A percentile compares a stretch with the other conserved stretches of the same genome.
phyloP scores from a whole-genome alignment of 1,140 invertebrate genomes.

The Arion vulgaris region DNA sequence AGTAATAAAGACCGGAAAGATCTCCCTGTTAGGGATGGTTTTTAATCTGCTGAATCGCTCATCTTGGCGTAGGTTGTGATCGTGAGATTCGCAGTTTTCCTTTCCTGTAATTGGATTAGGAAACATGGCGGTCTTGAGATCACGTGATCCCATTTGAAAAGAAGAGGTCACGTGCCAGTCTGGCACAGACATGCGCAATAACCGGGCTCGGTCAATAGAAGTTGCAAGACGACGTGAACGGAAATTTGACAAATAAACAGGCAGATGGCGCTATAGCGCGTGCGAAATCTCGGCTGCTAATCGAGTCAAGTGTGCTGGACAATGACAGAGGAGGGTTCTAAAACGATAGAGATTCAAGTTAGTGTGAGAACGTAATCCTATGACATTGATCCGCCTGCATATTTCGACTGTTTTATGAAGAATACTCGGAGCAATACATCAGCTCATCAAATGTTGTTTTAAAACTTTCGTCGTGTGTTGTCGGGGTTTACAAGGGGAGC shows the following conservation, averaged over 20 bases:
- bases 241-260: conserved; percentile 27
- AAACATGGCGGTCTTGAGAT: conserved; percentile 30
- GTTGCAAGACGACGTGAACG: neutral
- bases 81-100: conserved; percentile 24
- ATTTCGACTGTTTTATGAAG: neutral
- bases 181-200: conserved; percentile 5
- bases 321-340: neutral
- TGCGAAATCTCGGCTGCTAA: conserved; percentile 3
- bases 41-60: conserved; percentile 34
- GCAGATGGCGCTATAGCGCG: conserved; percentile 11
- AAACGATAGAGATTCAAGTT: neutral
- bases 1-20: conserved; percentile 10
- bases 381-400: neutral
- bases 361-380: neutral
- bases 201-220: neutral
- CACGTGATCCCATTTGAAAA: conserved; percentile 27
- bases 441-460: too few relatives aligned
- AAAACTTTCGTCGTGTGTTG: too few relatives aligned
- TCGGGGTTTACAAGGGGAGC: too few relatives aligned
- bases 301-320: neutral
- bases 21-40: conserved; percentile 12
- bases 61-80: conserved; percentile 1
- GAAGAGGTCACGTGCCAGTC: conserved; percentile 15
- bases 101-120: conserved; percentile 36
- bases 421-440: neutral